A percentile compares a stretch with the other conserved stretches of the same genome.
phyloP scores from a whole-genome alignment of 2,888 invertebrate species.

The Aphelenchoides bicaudatus region DNA sequence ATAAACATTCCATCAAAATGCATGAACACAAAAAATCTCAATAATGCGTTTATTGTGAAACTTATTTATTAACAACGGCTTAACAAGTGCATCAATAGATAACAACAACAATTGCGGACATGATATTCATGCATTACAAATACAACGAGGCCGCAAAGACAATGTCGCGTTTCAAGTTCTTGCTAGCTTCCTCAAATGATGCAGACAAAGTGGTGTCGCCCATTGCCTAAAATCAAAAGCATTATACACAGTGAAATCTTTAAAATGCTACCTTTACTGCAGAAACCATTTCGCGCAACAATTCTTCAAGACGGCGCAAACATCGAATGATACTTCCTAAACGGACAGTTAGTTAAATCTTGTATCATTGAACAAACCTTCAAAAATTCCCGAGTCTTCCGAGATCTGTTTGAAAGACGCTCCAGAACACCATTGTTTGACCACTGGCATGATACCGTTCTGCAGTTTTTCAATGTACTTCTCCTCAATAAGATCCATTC shows the following conservation, averaged over 20 bases:
- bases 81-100: too few relatives aligned
- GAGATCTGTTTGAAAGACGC: slow-evolving; percentile 84
- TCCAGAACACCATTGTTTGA: slow-evolving; percentile 91
- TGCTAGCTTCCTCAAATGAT: slow-evolving; percentile 63
- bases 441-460: slow-evolving; percentile 93
- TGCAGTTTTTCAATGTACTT: slow-evolving; percentile 84
- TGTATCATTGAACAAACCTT: slow-evolving; percentile 67
- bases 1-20: too few relatives aligned
- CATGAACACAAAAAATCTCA: too few relatives aligned
- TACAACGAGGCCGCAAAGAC: slow-evolving; percentile 99
- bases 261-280: too few relatives aligned
- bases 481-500: slow-evolving; percentile 61
- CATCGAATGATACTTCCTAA: slow-evolving; percentile 78
- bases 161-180: slow-evolving; percentile 87
- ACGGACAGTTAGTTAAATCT: slow-evolving; percentile 21
- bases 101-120: slow-evolving; percentile 13
- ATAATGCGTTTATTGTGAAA: too few relatives aligned
- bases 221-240: too few relatives aligned
- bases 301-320: slow-evolving; percentile 91
- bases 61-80: too few relatives aligned
- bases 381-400: slow-evolving; percentile 91
- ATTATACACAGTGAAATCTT: too few relatives aligned
- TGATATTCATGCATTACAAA: slow-evolving; percentile 66
- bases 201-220: slow-evolving; percentile 45
- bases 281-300: slow-evolving; percentile 86